These are phyloP conservation scores for Pipa parva DNA, from an alignment of 2,113 vertebrate species.

Conservation along the genomic window DNA sequence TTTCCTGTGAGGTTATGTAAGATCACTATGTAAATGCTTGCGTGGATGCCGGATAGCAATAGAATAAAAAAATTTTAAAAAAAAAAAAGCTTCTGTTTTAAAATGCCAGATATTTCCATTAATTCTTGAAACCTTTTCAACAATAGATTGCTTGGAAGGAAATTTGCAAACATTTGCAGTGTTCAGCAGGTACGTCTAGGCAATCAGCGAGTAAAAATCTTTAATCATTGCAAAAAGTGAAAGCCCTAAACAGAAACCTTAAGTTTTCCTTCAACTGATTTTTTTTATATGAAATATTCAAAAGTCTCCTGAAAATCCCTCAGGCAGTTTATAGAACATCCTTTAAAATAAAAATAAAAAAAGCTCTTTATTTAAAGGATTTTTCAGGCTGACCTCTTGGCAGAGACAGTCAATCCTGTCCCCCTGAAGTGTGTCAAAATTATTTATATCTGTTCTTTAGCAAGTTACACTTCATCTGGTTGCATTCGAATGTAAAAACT, in stretches of 20 bases:
- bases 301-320: conserved; percentile 38
- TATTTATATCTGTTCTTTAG: conserved; percentile 42
- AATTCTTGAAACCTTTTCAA: not conserved
- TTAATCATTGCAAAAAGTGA: conserved; percentile 28
- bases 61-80: no score
- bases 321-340: conserved; percentile 36
- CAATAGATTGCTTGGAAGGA: not conserved
- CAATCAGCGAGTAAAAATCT: conserved; percentile 19
- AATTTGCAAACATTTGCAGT: conserved; percentile 1
- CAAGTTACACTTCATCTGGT: no score
- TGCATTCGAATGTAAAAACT: no score
- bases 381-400: conserved; percentile 39
- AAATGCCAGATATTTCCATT: not conserved
- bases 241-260: conserved; percentile 21
- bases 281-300: conserved; percentile 39
- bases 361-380: conserved; percentile 37
- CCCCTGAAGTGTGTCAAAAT: conserved; percentile 35
- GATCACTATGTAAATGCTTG: no score
- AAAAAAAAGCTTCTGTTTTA: no score
- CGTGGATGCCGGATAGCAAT: no score
- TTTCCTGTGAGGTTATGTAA: no score
- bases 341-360: no score
- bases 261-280: conserved; percentile 22
- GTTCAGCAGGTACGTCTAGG: conserved; percentile 31
- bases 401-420: conserved; percentile 39